Evolutionary conservation across 2,888 invertebrate genomes (phyloP).

Genomic region (Dilophus febrilis): DNA sequence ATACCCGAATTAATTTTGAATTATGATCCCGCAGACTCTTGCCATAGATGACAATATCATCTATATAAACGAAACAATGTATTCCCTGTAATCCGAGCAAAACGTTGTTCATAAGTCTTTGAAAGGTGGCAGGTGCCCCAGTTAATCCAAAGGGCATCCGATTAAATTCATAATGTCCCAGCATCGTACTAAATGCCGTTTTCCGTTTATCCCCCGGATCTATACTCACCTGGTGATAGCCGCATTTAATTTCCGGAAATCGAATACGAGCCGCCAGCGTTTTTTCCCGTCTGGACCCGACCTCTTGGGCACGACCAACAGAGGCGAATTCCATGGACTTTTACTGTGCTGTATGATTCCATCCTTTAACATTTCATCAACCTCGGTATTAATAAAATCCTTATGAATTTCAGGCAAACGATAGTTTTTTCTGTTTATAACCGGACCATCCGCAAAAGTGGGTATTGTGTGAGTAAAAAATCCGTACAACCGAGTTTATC

Average conservation of each 20-base stretch:
- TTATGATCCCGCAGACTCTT: background rate
- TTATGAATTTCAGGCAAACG: too few species aligned
- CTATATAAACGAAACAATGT: background rate
- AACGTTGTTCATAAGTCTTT: too few species aligned
- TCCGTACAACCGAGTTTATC: too few species aligned
- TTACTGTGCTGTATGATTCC: background rate
- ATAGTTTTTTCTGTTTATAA: too few species aligned
- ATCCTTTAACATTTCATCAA: background rate
- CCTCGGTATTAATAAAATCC: too few species aligned
- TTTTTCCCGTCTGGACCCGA: background rate
- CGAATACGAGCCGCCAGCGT: background rate
- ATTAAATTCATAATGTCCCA: background rate
- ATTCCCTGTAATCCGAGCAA: too few species aligned
- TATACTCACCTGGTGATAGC: too few species aligned
- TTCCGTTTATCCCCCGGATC: background rate
- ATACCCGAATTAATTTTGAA: background rate
- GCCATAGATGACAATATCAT: background rate
- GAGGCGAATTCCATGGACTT: constrained; percentile 1
- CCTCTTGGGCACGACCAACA: background rate
- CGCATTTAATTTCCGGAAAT: too few species aligned
- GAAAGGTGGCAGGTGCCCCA: background rate
- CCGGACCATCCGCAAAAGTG: too few species aligned
- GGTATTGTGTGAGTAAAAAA: too few species aligned
- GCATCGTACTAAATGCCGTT: background rate
- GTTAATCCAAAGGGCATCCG: background rate